These are phyloP conservation scores for Peucedramus taeniatus DNA, from an alignment of 2,113 vertebrate species.

Conservation along the genomic window DNA sequence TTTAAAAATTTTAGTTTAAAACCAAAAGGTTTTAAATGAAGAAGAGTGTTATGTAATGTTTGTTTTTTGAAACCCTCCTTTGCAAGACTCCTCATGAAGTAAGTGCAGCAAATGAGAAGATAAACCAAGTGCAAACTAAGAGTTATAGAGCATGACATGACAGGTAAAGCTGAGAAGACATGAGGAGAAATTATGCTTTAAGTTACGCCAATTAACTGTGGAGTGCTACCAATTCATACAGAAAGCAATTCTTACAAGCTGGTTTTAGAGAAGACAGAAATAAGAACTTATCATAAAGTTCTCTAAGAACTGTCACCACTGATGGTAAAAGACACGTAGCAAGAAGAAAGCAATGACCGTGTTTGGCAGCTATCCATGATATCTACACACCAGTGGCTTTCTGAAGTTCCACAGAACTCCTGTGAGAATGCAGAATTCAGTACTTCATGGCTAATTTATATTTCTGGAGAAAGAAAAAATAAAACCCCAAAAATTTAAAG, in stretches of 20 bases:
- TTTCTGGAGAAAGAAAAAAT: not conserved
- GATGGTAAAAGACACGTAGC: not conserved
- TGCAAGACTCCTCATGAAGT: not conserved
- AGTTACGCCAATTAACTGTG: not conserved
- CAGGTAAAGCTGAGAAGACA: not conserved
- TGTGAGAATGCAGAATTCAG: not conserved
- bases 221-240: not conserved
- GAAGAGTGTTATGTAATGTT: not conserved
- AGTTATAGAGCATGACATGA: accelerated
- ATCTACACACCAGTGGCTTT: not conserved
- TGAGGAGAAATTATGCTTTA: not conserved
- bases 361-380: not conserved
- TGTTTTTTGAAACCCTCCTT: not conserved
- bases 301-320: not conserved
- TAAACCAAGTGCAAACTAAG: not conserved
- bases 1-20: too few relatives aligned
- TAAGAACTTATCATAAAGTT: not conserved
- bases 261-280: not conserved
- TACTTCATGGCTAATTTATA: not conserved
- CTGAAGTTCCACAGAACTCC: not conserved
- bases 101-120: not conserved
- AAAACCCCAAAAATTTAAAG: not conserved
- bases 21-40: not conserved
- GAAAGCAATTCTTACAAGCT: not conserved
- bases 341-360: not conserved